Evolutionary conservation across 2,113 vertebrate genomes (phyloP).

Genomic region (Stegostoma tigrinum): DNA sequence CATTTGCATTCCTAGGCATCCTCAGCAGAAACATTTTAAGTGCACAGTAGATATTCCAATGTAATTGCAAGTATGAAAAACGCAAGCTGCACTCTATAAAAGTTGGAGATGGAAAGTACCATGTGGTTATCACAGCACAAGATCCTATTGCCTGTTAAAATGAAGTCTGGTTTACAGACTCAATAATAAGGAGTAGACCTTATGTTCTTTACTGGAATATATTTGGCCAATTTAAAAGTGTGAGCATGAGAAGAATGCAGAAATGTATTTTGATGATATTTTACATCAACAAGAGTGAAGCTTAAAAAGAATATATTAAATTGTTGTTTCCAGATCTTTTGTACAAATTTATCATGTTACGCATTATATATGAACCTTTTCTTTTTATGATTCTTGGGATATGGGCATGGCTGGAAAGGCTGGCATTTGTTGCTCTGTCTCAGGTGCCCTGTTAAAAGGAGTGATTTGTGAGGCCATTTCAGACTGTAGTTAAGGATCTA

Average conservation of each 20-base stretch:
- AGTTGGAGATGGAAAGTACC: not conserved
- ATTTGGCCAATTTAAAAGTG: not conserved
- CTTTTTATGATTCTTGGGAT: no score
- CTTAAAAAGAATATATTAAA: not conserved
- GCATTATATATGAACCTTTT: no score
- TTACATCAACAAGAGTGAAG: not conserved
- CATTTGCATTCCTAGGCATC: not conserved
- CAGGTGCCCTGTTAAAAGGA: no score
- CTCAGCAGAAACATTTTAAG: not conserved
- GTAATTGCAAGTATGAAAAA: not conserved
- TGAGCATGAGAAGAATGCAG: not conserved
- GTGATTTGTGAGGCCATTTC: no score
- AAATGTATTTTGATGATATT: not conserved
- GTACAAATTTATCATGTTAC: no score
- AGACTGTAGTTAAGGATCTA: no score
- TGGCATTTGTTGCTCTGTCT: no score
- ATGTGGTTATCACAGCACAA: not conserved
- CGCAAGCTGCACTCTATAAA: not conserved
- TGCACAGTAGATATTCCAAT: not conserved
- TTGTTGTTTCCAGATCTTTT: not conserved
- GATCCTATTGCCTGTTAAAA: not conserved
- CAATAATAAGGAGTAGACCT: no score
- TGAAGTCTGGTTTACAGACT: no score
- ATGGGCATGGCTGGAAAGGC: no score
- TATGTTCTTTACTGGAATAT: not conserved